Evolutionary conservation across 2,888 invertebrate species (phyloP), one percentile per base, ranked within the genome.

Genomic region (Drosophila ezoana): DNA sequence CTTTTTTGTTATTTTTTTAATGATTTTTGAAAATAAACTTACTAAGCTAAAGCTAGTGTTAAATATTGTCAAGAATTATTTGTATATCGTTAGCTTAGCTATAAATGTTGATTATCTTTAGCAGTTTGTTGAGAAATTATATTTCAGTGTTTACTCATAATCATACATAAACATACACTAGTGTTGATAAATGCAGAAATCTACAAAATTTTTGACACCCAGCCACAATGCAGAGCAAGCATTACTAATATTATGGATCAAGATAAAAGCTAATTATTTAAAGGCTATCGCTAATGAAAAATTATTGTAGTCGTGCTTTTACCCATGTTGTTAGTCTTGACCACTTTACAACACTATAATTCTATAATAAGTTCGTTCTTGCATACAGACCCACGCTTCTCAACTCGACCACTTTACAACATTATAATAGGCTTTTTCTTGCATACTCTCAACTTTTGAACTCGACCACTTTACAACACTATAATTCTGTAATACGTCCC

Each of bases 141-240:
- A 6, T 16, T 53, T 37, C 18, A 16, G 32, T 20, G 8, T 18
- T 16, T 10, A 18, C 4, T 16, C 53, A 13, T 43, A 33, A 14
- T 48, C 9, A 41, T 32, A 64, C 47, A 64, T 44, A 58, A 62
- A 63, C 49, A 66, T 45, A 43, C 47, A 35, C 37, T 64, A 69
- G 33, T 54, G 23, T 52, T 54, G 16, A 14, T 20, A 18, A 59
- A 73, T 54, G 37, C 8, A 23, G 47, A 43, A 60, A 40, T 1
- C 69, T 68, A 72, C 69, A 60, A 44, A 44, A 48, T n/a, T 18
- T 52, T 20, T 40, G 4, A 3, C 16, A 20, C 18, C n/a, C 23
- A 51, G 10, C n/a, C 28, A 57, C 28, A 38, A 57, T 51, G 38
- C 28, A 18, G n/a, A 57, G 6, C 38, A 32, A 8, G 23, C n/a